A percentile compares a stretch with the other conserved stretches of the same genome.
These are phyloP conservation scores for Marisa cornuarietis DNA, from an alignment of 1,140 invertebrate species.

Conservation along the genomic window DNA sequence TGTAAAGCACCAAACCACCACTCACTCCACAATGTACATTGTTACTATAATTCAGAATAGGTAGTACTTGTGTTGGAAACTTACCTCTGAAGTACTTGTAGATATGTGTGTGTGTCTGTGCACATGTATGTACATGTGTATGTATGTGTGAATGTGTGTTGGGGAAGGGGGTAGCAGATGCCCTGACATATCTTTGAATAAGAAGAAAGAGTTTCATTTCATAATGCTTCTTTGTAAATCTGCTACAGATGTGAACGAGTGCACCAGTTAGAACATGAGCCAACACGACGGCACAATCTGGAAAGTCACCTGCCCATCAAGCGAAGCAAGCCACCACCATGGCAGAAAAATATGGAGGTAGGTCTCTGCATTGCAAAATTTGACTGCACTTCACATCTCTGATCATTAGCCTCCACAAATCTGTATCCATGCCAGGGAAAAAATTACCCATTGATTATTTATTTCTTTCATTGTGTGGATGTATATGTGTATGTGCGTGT, in stretches of 20 bases:
- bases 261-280: conserved; percentile 57
- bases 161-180: no score
- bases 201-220: background rate
- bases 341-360: conserved; percentile 61
- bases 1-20: background rate
- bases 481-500: background rate
- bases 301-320: conserved; percentile 53
- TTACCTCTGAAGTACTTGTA: background rate
- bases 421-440: no score
- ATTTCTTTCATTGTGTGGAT: background rate
- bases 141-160: no score
- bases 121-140: background rate
- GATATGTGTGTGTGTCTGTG: background rate
- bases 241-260: conserved; percentile 57
- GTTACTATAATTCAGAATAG: background rate
- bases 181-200: no score
- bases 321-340: conserved; percentile 52
- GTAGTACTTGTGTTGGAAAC: background rate
- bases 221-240: conserved; percentile 8
- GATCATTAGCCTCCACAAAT: no score
- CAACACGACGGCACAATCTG: conserved; percentile 55
- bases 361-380: conserved; percentile 2
- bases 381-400: no score
- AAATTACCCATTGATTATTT: background rate
- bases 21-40: background rate